A percentile compares a stretch with the other conserved stretches of the same genome.
phyloP scores from a whole-genome alignment of 2,113 vertebrate species.

The Cromileptes altivelis region DNA sequence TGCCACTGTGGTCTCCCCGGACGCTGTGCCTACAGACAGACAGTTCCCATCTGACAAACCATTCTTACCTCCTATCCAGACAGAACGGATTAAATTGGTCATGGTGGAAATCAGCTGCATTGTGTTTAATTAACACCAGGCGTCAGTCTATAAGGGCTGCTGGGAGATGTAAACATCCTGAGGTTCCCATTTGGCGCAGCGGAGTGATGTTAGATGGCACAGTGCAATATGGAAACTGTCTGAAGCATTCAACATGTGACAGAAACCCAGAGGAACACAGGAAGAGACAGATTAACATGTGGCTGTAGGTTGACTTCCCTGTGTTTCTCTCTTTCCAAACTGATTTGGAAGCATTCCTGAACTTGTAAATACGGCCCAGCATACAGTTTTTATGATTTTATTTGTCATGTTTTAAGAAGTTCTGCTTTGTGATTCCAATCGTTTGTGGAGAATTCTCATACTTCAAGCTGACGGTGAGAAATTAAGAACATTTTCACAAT shows the following conservation, averaged over 20 bases:
- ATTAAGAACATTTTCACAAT: too few relatives aligned
- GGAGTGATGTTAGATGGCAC: conserved; percentile 30
- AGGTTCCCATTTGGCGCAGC: conserved; percentile 32
- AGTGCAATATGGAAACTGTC: conserved; percentile 49
- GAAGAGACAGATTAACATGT: neutral
- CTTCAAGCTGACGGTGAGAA: neutral
- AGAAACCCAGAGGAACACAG: neutral
- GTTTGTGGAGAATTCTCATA: neutral
- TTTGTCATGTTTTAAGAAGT: too few relatives aligned
- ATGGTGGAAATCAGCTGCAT: conserved; percentile 67
- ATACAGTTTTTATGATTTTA: neutral
- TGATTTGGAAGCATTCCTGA: neutral
- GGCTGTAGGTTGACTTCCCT: neutral
- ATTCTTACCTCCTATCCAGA: conserved; percentile 46
- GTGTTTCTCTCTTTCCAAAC: neutral
- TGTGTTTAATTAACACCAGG: conserved; percentile 75
- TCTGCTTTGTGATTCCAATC: neutral
- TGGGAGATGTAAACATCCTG: conserved; percentile 59
- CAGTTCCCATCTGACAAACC: conserved; percentile 65
- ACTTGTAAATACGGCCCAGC: neutral
- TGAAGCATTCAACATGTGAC: conserved; percentile 6
- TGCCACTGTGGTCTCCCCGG: conserved; percentile 58
- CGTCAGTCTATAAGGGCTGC: conserved; percentile 65
- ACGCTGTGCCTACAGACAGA: conserved; percentile 46
- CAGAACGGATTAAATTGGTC: conserved; percentile 71